phyloP scores from a whole-genome alignment of 2,797 vertebrate genomes.

The Aphelocoma californica region DNA sequence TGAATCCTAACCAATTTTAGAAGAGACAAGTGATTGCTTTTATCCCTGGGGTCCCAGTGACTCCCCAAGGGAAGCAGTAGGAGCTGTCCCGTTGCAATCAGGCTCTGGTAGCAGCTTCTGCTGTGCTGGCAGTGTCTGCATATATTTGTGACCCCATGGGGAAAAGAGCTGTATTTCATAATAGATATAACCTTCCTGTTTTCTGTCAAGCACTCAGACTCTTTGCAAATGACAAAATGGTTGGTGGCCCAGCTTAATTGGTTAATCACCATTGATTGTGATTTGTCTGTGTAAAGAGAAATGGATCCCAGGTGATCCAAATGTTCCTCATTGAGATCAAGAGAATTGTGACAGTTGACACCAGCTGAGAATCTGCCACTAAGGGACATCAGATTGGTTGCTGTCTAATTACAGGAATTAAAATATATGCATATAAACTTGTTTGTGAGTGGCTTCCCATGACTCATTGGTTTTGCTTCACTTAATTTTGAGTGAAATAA shows the following conservation, averaged over 20 bases:
- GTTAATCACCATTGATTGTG: background rate
- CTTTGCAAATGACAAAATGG: background rate
- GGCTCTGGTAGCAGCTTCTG: background rate
- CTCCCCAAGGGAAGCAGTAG: background rate
- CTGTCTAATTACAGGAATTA: background rate
- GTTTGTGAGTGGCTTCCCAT: background rate
- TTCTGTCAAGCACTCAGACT: background rate
- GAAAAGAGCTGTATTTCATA: background rate
- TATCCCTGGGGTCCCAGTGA: background rate
- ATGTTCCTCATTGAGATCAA: rapidly evolving
- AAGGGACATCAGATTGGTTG: background rate
- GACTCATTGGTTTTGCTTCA: background rate
- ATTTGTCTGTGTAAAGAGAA: background rate
- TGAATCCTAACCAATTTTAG: background rate
- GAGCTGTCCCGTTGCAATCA: background rate
- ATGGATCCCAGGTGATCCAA: background rate
- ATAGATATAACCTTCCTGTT: rapidly evolving
- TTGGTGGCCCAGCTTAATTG: background rate
- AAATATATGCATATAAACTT: background rate
- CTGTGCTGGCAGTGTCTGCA: background rate
- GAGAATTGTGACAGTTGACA: background rate
- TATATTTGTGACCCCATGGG: rapidly evolving
- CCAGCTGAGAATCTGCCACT: background rate
- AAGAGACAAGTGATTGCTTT: background rate
- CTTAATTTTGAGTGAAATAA: background rate